Evolutionary conservation across 1,140 invertebrate species (phyloP).

Genomic region (Holcopasites calliopsidis): DNA sequence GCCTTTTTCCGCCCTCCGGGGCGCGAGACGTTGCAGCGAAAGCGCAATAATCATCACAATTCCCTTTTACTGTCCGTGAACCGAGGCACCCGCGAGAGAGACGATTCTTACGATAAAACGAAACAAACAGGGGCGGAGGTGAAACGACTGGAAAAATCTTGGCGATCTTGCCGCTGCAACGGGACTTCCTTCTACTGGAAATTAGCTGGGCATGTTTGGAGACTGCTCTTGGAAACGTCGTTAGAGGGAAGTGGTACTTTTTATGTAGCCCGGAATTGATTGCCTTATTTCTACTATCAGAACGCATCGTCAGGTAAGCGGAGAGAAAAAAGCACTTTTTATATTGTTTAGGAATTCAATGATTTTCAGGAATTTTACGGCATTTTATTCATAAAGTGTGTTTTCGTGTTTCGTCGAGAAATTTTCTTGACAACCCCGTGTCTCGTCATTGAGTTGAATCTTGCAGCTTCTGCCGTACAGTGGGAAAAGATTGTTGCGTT

Average conservation of each 20-base stretch:
- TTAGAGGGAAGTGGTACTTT: neutral
- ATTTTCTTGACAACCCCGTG: no score
- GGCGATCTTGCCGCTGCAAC: no score
- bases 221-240: neutral
- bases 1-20: neutral
- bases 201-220: conserved; percentile 8
- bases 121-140: neutral
- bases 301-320: neutral
- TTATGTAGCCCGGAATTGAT: neutral
- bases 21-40: neutral
- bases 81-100: neutral
- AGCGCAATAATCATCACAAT: conserved; percentile 43
- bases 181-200: neutral
- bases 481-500: no score
- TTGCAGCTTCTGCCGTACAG: no score
- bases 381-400: no score
- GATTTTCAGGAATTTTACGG: no score
- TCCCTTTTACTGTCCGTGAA: conserved; percentile 28
- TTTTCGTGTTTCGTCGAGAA: no score
- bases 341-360: no score
- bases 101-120: neutral
- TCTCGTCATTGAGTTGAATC: no score
- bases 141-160: conserved; percentile 1
- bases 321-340: no score
- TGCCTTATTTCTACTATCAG: neutral